These are phyloP conservation scores for Australoheros scitulus DNA, from an alignment of 2,113 vertebrate species.

Conservation along the genomic window DNA sequence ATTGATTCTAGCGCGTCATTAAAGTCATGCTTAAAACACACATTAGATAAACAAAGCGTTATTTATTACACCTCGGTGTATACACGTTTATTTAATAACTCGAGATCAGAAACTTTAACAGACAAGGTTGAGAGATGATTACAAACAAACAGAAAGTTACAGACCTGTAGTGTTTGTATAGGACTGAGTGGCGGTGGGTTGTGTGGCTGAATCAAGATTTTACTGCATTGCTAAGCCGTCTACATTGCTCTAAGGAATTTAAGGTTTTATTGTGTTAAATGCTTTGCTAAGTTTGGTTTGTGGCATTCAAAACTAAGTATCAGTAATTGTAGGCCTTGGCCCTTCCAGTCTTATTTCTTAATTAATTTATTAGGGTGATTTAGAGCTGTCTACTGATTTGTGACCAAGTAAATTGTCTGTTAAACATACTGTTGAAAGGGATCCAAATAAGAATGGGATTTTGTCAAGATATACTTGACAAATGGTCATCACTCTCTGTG, in stretches of 20 bases:
- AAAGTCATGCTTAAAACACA: neutral
- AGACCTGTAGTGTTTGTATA: neutral
- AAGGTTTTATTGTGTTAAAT: neutral
- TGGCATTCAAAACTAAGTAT: neutral
- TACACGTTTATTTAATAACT: neutral
- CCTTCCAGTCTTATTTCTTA: neutral
- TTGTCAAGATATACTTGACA: neutral
- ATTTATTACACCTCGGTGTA: neutral
- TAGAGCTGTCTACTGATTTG: neutral
- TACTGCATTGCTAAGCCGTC: neutral
- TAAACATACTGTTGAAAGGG: neutral
- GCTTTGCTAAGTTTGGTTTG: neutral
- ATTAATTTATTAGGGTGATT: neutral
- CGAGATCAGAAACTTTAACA: conserved; percentile 1
- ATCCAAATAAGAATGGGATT: neutral
- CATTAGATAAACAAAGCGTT: conserved; percentile 9
- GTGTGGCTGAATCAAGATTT: neutral
- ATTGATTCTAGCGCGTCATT: neutral
- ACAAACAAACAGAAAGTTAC: neutral
- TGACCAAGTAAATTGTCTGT: neutral
- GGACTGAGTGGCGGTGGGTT: neutral
- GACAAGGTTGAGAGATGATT: neutral
- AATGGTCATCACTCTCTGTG: neutral
- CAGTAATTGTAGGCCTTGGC: neutral
- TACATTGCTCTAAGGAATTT: neutral